phyloP scores from a whole-genome alignment of 2,113 vertebrate genomes.

The Hemiprocne comata region DNA sequence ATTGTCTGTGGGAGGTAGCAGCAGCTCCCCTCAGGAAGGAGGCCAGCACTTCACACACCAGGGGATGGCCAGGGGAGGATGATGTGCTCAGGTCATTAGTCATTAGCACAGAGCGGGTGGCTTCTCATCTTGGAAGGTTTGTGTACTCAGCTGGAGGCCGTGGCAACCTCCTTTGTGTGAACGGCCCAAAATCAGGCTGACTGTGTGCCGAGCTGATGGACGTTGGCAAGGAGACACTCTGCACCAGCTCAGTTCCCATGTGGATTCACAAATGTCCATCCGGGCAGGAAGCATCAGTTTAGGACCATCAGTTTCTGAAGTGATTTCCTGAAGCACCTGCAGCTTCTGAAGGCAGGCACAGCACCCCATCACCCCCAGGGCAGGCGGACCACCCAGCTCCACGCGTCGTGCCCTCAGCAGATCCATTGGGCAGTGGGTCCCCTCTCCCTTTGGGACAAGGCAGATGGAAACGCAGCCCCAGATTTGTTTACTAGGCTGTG shows the following conservation, averaged over 20 bases:
- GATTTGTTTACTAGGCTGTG: constrained; percentile 1
- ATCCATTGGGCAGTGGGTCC: fast-evolving
- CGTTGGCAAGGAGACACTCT: fast-evolving
- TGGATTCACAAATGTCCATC: fast-evolving
- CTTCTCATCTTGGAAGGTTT: neutral
- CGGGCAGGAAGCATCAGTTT: fast-evolving
- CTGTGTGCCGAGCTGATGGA: neutral
- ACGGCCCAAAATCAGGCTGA: fast-evolving
- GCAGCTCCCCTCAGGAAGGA: neutral
- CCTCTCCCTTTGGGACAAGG: neutral
- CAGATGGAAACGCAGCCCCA: neutral
- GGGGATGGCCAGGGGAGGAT: neutral
- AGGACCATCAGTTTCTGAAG: neutral
- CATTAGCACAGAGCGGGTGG: neutral
- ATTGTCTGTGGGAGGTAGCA: neutral
- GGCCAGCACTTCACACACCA: neutral
- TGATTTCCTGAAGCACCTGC: neutral
- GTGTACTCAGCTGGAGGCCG: neutral
- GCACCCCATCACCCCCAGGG: fast-evolving
- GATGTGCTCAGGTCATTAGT: neutral
- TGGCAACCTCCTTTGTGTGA: neutral
- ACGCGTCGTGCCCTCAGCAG: neutral
- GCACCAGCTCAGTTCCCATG: fast-evolving
- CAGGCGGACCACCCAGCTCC: fast-evolving
- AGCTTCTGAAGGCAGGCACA: neutral